Base-by-base conservation (phyloP, 2,797 vertebrate species). In the Holocentrus rufus region DNA sequence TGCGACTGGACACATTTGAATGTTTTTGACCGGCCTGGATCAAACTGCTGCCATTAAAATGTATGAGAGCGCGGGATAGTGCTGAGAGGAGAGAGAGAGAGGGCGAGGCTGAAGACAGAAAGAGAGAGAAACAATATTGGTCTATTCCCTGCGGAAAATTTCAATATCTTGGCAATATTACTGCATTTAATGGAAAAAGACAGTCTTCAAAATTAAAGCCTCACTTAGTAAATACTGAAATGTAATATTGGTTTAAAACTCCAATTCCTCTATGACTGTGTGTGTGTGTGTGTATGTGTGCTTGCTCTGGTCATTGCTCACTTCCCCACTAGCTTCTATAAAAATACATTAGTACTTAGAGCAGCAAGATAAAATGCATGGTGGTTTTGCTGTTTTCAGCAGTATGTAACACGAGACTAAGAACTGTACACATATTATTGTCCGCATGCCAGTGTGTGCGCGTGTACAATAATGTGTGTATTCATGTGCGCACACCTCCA, bases 11-110 rank as follows among this genome's bases (percentile, higher is more conserved):
- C 15, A 34, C 65, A 80, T 85, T 83, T 85, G 65, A 81, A 85
- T 80, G 78, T 81, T 74, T 83, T 69, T 79, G 77, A 82, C 83
- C 78, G 68, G 62, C 14, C n/a, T 39, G 4, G 80, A 89, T 90
- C 83, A 86, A 85, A 90, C 85, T 66, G 66, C 15, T 67, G 53
- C 76, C 65, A 90, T 92, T 88, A 91, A 93, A 90, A 92, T 92
- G 78, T 80, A 93, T 90, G 90, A 93, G 86, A 74, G 57, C 66
- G 65, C 57, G 76, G 66, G 65, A 30, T 49, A n/a, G 53, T 64
- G 54, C 79, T 84, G 30, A 57, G 71, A 49, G 56, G 74, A 69
- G 63, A 42, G 25, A 71, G 53, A 71, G 58, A 67, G 68, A 79
- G 61, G 64, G 72, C 65, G 39, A 58, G 47, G 64, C 25, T 27